phyloP scores from a whole-genome alignment of 2,113 vertebrate species.

The Diadophis punctatus region DNA sequence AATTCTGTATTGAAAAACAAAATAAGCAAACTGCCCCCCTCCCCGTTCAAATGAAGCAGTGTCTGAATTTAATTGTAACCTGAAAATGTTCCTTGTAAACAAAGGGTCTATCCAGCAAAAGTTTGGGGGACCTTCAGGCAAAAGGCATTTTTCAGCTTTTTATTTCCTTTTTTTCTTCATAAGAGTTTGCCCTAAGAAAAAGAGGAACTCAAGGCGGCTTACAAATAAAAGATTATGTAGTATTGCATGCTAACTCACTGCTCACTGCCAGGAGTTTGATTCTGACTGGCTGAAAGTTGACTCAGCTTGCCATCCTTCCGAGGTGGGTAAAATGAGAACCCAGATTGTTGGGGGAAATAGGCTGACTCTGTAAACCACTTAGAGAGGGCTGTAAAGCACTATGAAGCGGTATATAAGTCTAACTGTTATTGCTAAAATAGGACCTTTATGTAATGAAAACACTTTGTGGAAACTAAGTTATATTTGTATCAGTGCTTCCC shows the following conservation, averaged over 20 bases:
- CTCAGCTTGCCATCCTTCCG: background rate
- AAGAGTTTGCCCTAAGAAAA: background rate
- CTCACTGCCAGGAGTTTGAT: background rate
- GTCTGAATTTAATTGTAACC: background rate
- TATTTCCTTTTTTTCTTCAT: background rate
- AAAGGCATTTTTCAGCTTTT: background rate
- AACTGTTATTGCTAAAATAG: background rate
- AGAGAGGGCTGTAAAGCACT: background rate
- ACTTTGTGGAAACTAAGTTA: background rate
- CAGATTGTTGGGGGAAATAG: background rate
- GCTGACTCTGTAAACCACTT: background rate
- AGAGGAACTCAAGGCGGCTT: background rate
- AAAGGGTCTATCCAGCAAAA: background rate
- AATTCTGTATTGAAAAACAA: background rate
- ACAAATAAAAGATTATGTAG: background rate
- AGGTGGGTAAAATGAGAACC: background rate
- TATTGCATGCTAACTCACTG: background rate
- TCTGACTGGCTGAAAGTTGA: background rate
- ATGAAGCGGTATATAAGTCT: background rate
- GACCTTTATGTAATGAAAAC: background rate
- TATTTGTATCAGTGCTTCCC: background rate
- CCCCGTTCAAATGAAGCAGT: background rate
- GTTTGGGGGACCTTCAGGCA: background rate
- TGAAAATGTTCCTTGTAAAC: background rate
- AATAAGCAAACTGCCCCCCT: background rate